Base-by-base conservation (phyloP, 2,113 vertebrate species). In the Chlorocebus sabaeus region DNA sequence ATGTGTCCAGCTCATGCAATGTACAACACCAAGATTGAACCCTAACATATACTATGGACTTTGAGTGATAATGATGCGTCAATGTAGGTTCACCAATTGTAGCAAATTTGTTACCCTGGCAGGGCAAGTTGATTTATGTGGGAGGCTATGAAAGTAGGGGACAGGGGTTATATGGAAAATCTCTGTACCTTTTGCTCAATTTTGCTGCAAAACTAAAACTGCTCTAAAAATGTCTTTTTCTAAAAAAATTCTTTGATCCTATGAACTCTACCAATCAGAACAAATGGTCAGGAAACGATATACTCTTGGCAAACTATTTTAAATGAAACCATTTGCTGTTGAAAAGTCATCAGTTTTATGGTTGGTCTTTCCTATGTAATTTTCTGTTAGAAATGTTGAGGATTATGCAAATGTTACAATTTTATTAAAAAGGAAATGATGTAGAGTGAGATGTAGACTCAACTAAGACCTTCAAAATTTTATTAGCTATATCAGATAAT, bases 361-460 rank as follows among this genome's bases (percentile, higher is more conserved):
- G 45, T 30, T 68, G 92, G 75, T 30, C 48, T 43, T 6, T 73
- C 55, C 43, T 9, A 22, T 61, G 22, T 45, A 30, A 20, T 89
- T 96, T 82, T 20, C 8, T 93, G 48, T 18, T 48, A 45, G 73
- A 43, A 89, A 67, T 95, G 52, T 80, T 84, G 18, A 96, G 12
- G 64, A 45, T 78, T 86, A 81, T 92, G 50, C 5, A 85, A 93
- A 83, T 95, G 32, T 40, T 91, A 64, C 82, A 40, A 30, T 93
- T 91, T 91, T 89, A 89, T 85, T 90, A 43, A 82, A 97, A 95
- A 94, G 64, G 57, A 91, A 92, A 92, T 85, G 96, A 52, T 89
- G 3, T 61, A 89, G 22, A 64, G 45, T 93, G 67, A 95, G 10
- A 45, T 64, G 20, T 78, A 92, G 48, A 85, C 9, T 50, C 64